Evolutionary conservation across 2,888 invertebrate genomes (phyloP), one percentile per base, ranked within the genome.

Genomic region (Conchocele bisecta): DNA sequence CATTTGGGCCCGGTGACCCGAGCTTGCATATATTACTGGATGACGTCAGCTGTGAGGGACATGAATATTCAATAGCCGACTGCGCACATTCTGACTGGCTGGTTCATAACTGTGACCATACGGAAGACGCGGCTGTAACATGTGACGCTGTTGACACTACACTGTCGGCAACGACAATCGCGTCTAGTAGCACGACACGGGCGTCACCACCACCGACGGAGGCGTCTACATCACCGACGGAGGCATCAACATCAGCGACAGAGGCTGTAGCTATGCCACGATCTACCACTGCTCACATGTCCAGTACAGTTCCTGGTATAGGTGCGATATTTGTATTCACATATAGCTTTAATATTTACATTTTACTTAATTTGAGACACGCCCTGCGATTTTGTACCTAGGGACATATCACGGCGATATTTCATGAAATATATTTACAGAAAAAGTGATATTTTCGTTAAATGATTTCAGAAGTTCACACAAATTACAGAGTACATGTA

Each of bases 91-190:
- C 93, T 90, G 92, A 65, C 29, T 71, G 71, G 71, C 29, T 64
- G 2, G 37, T 60, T 3, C 54, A 71, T 50, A 65, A 71, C 88
- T 96, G 96, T 87, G 93, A 94, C 67, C 95, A 96, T 86, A 91
- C 92, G 5, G 95, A 96, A 90, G 95, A 96, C 86, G 95, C 94
- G 1, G 94, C 93, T 3, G 93, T 96, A 13, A 56, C 57, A 9
- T 89, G 89, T 42, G 29, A 51, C 26, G 29, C 11, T 5, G 31
- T 11, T 29, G 17, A 29, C 7, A n/a, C 4, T 57, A 22, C 15
- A 20, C 15, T 20, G 20, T 42, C 46, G 11, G 37, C 28, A 22
- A 22, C 42, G 35, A 31, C 39, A 1, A 17, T 15, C 4, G 28
- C 5, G 9, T 20, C 5, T 5, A 7, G 9, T 4, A 22, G 9